Base-by-base conservation (phyloP, 2,888 invertebrate genomes). In the Incurvaria masculella region DNA sequence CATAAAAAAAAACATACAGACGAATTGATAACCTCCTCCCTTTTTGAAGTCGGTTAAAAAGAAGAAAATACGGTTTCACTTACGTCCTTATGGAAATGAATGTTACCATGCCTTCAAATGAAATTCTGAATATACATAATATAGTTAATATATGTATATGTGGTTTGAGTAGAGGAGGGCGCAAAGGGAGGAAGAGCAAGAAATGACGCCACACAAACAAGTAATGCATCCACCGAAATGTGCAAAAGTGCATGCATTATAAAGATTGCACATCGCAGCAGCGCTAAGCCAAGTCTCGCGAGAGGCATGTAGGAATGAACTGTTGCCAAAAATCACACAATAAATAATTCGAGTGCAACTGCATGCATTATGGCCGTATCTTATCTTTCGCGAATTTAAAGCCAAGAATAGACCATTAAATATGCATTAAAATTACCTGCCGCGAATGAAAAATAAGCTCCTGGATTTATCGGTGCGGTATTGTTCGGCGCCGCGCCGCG, bases 351-450 rank as follows among this genome's bases (percentile, higher is more conserved):
- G 64, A 65, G 62, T 65, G 71, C 72, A 72, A 74, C 75, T 72
- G 75, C 68, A 74, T 76, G 74, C 75, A 75, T 76, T 76, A 78
- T 73, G 67, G 66, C 66, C 65, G 63, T 68, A 72, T 75, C 76
- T 75, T 78, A 78, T 78, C 78, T 72, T 33, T 73, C 68, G 71
- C 65, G 74, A 68, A 73, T 76, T 76, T 76, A 74, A 78, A 76
- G 78, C 78, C 78, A 78, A 78, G 73, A 75, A 70, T 70, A 65
- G 72, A 68, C 75, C 76, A 75, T 76, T 78, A 76, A 73, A 73
- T 76, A 78, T 78, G 74, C 76, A 78, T 78, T 76, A 76, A 76
- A 76, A 78, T 76, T 76, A 78, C 78, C 78, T 78, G 75, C 63
- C 68, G 59, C 56, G 64, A 64, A 70, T 72, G 66, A 74, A 70